Base-by-base conservation (phyloP, 2,888 invertebrate genomes). In the Synanthedon vespiformis region DNA sequence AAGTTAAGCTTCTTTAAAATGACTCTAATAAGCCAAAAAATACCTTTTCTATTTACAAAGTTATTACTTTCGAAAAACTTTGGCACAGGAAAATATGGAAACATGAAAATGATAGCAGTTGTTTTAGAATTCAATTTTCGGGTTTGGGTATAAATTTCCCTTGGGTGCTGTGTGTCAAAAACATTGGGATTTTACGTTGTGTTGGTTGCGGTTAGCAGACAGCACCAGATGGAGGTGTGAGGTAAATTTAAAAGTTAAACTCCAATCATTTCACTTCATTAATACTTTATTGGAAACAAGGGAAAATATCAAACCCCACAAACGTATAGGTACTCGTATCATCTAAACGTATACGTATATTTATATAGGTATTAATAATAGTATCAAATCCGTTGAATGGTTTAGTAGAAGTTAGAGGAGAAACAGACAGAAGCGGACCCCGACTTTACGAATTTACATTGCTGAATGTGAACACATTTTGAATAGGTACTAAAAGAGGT, bases 91-190 rank as follows among this genome's bases (percentile, higher is more conserved):
- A 44, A 44, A 44, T 44, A 44, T 44, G 44, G 44, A 13, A 64
- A 64, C 56, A 41, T 48, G 44, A 53, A 58, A 56, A 60, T 58
- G 63, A 64, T 64, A 62, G 62, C 65, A 58, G 58, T 63, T 63
- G 57, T 63, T 64, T 60, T 65, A 65, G 65, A 65, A 64, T 64
- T 64, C 64, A 64, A 64, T 64, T 64, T 64, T 65, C 65, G 54
- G 61, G 60, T 62, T 63, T 60, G 55, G 59, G 60, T 55, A 50
- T 59, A 58, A 63, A 65, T 65, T 65, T 65, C 65, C 65, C 65
- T 0, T 49, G 64, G 57, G 65, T 53, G 51, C 62, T 40, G 56
- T 65, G 57, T 58, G 58, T 61, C 66, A 64, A 63, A 65, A 61
- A 57, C 58, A 62, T 53, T 56, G 66, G 62, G 61, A 63, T 65